Percentiles rank a stretch among this genome's conserved stretches.
Evolutionary conservation across 1,140 invertebrate genomes (phyloP).

Genomic region (Periplaneta americana): DNA sequence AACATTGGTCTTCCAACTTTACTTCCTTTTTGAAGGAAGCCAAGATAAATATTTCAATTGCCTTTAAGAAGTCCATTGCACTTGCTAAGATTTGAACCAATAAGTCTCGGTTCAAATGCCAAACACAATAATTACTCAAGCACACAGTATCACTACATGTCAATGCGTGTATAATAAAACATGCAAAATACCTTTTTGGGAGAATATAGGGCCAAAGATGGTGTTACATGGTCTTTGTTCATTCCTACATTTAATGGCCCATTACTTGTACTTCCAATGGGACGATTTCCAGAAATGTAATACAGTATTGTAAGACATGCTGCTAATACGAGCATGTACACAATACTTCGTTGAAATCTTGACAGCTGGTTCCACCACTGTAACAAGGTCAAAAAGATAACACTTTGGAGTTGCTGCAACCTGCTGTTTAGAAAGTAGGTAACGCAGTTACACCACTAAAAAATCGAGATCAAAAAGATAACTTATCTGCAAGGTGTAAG

Average conservation of each 20-base stretch:
- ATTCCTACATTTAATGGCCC: neutral
- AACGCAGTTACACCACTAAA: neutral
- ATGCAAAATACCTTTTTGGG: neutral
- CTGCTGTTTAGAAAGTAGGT: neutral
- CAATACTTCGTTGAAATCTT: conserved; percentile 69
- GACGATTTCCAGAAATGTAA: conserved; percentile 35
- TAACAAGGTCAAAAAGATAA: conserved; percentile 27
- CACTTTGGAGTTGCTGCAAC: neutral
- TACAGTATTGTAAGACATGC: conserved; percentile 49
- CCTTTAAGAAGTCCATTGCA: no score
- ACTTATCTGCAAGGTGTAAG: no score
- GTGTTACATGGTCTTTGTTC: neutral
- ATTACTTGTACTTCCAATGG: neutral
- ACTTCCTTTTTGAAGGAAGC: no score
- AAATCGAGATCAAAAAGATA: neutral
- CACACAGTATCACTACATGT: no score
- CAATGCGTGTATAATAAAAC: neutral
- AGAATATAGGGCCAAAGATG: neutral
- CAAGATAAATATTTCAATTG: no score
- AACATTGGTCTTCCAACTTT: no score
- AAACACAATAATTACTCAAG: no score
- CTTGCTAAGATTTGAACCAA: no score
- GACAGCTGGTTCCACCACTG: conserved; percentile 81
- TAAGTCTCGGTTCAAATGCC: no score
- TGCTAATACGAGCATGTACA: conserved; percentile 53